Conservation (phyloP, 2,113 vertebrate genomes). For the Oriolus oriolus region DNA sequence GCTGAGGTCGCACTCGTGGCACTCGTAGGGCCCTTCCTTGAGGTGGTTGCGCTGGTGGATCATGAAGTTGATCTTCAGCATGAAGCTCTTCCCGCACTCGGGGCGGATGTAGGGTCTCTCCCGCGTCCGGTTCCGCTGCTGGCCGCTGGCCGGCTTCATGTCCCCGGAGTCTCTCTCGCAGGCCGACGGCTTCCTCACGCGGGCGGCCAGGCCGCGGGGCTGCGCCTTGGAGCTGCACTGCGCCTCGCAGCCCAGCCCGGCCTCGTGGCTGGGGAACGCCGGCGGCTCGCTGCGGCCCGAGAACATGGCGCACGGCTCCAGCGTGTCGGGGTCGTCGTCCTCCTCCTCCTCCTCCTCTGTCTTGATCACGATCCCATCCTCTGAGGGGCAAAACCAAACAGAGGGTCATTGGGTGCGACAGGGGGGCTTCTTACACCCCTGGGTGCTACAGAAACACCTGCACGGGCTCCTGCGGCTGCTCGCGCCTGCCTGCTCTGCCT, state of each 20-base stretch:
- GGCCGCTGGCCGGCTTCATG: not conserved
- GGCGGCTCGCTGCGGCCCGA: constrained; percentile 30
- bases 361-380: constrained; percentile 62
- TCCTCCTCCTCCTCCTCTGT: constrained; percentile 60
- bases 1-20: constrained; percentile 74
- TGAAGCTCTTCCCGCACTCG: constrained; percentile 79
- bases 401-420: rapidly evolving
- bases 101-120: constrained; percentile 77
- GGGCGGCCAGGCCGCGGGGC: not conserved
- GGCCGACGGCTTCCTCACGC: not conserved
- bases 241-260: constrained; percentile 27
- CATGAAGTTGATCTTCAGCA: constrained; percentile 78
- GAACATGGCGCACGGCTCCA: constrained; percentile 60
- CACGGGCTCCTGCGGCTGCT: not conserved
- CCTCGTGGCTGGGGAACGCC: constrained; percentile 7
- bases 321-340: constrained; percentile 55
- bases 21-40: constrained; percentile 78
- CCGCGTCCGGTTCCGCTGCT: constrained; percentile 73
- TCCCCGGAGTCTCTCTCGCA: constrained; percentile 54
- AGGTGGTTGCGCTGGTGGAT: constrained; percentile 81
- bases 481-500: not conserved
- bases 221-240: constrained; percentile 36
- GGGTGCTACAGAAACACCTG: not conserved
- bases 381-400: not conserved
- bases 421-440: rapidly evolving